Evolutionary conservation across 1,140 invertebrate genomes (phyloP), one percentile per base, ranked within the genome.

Genomic region (Drosophila eugracilis): DNA sequence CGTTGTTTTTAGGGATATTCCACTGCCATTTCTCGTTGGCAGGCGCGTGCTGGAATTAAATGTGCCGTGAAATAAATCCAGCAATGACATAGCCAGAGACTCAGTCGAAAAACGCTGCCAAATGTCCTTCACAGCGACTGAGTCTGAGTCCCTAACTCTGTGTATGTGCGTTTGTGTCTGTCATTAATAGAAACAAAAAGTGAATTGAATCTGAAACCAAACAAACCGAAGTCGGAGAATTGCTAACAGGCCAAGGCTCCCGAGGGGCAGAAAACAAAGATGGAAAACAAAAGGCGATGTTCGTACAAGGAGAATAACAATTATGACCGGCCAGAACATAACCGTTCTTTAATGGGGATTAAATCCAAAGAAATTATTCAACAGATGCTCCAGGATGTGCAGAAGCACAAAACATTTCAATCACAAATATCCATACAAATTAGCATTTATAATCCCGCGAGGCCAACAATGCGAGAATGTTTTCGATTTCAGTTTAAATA

Each of bases 31-130:
- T 66, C 22, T 24, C 65, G 72, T 50, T 66, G 49, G 70, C 55
- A 48, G 72, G 81, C 80, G 80, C 80, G 77, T 85, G 81, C 69
- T 77, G 67, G 67, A 69, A 86, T 86, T 85, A 85, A 85, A 85
- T 85, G 80, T 85, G 81, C 80, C 80, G 80, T 85, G 80, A 85
- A 85, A 85, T 85, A 85, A 85, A 85, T 85, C 81, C 80, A 73
- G 34, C 45, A 52, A 69, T 32, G 58, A 75, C 34, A 28, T 12
- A 30, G 7, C 15, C 48, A 54, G 55, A 39, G 48, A 62, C 62
- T 62, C 34, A 15, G 36, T 65, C 58, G n/a, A 30, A 54, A 45
- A 41, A 30, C 52, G 37, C 53, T 62, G 59, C 45, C 53, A 47
- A 78, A 76, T 80, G 77, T 80, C 63, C 58, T 75, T 69, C 63